These are phyloP conservation scores for Channallabes apus DNA, from an alignment of 2,797 vertebrate species.

Conservation along the genomic window DNA sequence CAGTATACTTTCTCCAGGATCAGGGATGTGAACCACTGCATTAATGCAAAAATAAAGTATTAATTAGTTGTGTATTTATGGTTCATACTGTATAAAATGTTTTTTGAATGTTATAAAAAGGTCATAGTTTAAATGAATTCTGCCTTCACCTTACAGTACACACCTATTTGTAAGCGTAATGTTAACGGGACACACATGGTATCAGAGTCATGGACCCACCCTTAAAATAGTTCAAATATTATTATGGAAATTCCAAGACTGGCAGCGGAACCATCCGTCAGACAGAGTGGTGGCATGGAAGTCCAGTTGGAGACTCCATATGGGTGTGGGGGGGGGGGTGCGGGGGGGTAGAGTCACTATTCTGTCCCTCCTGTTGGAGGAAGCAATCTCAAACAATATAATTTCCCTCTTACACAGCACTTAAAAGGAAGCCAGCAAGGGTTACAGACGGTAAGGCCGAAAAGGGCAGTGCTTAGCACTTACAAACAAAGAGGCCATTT, in stretches of 20 bases:
- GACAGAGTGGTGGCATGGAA: conserved; percentile 21
- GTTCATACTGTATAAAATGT: background rate
- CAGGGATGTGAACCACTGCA: background rate
- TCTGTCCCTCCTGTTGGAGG: conserved; percentile 48
- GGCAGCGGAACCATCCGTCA: conserved; percentile 44
- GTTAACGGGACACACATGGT: background rate
- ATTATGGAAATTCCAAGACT: conserved; percentile 5
- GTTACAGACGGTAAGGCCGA: conserved; percentile 39
- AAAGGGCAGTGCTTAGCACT: conserved; percentile 42
- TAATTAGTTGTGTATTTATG: background rate
- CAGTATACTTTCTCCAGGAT: no score
- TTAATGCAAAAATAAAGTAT: background rate
- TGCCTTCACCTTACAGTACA: background rate
- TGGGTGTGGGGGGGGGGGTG: background rate
- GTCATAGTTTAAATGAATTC: background rate
- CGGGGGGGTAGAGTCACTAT: background rate
- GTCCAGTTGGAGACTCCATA: conserved; percentile 33
- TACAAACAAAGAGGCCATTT: conserved; percentile 38
- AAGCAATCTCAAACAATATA: conserved; percentile 64
- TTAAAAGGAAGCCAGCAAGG: conserved; percentile 52
- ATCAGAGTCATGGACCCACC: background rate
- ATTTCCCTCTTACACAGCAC: conserved; percentile 61
- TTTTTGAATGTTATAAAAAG: background rate
- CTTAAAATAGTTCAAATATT: conserved; percentile 5
- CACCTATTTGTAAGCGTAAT: background rate